Conservation (phyloP, 35 echinoderm and acorn worm species). For the Stichopus chloronotus region DNA sequence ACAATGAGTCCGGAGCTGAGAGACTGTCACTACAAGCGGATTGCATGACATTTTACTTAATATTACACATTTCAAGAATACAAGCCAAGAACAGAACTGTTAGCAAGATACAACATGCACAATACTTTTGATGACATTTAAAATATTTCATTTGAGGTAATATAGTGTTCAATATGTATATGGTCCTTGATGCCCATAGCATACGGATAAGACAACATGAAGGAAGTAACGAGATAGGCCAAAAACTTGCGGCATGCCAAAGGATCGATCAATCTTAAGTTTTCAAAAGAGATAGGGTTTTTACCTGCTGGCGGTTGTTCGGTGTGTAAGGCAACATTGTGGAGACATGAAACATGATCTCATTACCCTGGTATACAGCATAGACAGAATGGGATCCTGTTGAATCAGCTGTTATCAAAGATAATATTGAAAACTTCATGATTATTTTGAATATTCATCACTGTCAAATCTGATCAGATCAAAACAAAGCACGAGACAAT, state of each 20-base stretch:
- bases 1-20: too few species aligned
- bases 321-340: constrained; percentile 95
- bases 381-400: constrained; percentile 95
- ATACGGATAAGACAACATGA: too few species aligned
- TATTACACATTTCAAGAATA: too few species aligned
- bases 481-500: background rate
- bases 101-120: background rate
- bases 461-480: background rate
- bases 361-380: constrained; percentile 86
- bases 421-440: background rate
- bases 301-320: constrained; percentile 85
- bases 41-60: too few species aligned
- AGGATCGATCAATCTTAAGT: background rate
- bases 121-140: background rate
- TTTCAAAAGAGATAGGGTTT: background rate
- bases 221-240: too few species aligned
- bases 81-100: background rate
- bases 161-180: too few species aligned
- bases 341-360: constrained; percentile 99
- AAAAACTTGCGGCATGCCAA: background rate
- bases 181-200: too few species aligned
- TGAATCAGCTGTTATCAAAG: constrained; percentile 74
- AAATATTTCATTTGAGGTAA: too few species aligned
- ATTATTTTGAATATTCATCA: background rate
- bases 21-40: too few species aligned